phyloP scores from a whole-genome alignment of 53 echinoderm and acorn worm species.

The Patiria pectinifera region DNA sequence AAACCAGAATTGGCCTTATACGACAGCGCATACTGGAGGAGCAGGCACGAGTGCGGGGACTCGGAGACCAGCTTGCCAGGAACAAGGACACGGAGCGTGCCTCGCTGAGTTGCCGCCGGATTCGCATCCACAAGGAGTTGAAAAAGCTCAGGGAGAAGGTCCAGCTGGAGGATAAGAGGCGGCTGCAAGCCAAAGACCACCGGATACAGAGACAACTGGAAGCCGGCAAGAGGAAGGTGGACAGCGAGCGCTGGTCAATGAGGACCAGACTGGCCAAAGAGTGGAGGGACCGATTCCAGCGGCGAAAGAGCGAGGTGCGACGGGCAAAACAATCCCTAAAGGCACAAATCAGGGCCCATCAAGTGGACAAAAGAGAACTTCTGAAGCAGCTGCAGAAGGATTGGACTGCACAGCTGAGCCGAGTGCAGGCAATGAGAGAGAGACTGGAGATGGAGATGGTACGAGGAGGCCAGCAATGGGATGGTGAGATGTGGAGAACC shows the following conservation, averaged over 20 bases:
- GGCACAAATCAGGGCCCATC: neutral
- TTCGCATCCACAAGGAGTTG: constrained; percentile 47
- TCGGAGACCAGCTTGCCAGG: constrained; percentile 12
- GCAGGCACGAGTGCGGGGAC: constrained; percentile 3
- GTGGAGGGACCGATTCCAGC: constrained; percentile 33
- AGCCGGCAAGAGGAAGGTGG: constrained; percentile 14
- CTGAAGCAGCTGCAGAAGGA: constrained; percentile 38
- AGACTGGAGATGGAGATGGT: constrained; percentile 37
- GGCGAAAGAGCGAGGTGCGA: constrained; percentile 6
- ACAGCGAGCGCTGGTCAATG: constrained; percentile 34
- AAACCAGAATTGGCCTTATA: constrained; percentile 25
- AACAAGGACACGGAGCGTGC: constrained; percentile 9
- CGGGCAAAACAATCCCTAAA: neutral
- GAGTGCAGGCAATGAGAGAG: constrained; percentile 20
- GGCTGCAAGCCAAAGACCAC: constrained; percentile 7
- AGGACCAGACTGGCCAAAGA: constrained; percentile 21
- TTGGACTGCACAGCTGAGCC: constrained; percentile 8
- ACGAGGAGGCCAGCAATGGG: constrained; percentile 14
- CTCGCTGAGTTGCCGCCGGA: constrained; percentile 54
- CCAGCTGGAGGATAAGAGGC: constrained; percentile 27
- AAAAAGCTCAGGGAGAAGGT: constrained; percentile 5
- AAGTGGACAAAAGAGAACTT: constrained; percentile 27
- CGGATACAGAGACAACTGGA: constrained; percentile 41
- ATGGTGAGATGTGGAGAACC: constrained; percentile 28
- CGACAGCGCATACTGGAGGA: constrained; percentile 34